Conservation (phyloP, 1,140 invertebrate genomes). For the Phocides pigmalion region DNA sequence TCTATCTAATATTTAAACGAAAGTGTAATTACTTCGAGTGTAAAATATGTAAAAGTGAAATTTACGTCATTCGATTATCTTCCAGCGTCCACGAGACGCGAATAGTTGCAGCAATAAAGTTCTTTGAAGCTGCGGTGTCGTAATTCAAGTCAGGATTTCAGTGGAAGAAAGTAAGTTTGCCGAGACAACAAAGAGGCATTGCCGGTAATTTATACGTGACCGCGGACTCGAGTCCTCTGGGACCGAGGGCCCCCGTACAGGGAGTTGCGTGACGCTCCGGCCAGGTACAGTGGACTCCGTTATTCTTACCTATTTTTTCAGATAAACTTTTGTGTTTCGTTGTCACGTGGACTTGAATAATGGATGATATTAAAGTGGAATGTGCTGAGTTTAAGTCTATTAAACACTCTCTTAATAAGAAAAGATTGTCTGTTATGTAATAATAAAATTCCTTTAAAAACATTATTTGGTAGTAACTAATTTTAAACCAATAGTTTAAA, state of each 20-base stretch:
- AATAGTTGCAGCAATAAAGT: constrained; percentile 23
- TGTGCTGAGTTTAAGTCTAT: too few species aligned
- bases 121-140: constrained; percentile 25
- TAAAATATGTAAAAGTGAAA: too few species aligned
- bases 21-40: too few species aligned
- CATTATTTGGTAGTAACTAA: too few species aligned
- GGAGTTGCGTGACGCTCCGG: constrained; percentile 51
- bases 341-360: constrained; percentile 50
- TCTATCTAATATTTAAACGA: too few species aligned
- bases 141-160: constrained; percentile 38
- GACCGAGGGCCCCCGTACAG: constrained; percentile 47
- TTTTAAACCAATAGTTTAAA: too few species aligned
- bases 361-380: constrained; percentile 13
- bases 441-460: too few species aligned
- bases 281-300: constrained; percentile 25
- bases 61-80: not conserved
- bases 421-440: too few species aligned
- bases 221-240: constrained; percentile 38
- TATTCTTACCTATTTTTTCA: constrained; percentile 32
- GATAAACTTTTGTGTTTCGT: constrained; percentile 38
- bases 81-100: not conserved
- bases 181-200: constrained; percentile 36
- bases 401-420: too few species aligned
- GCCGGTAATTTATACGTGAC: constrained; percentile 47
- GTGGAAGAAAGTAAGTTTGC: constrained; percentile 32